Base-by-base conservation (phyloP, 1,140 invertebrate genomes). In the Cyphomyrmex costatus region DNA sequence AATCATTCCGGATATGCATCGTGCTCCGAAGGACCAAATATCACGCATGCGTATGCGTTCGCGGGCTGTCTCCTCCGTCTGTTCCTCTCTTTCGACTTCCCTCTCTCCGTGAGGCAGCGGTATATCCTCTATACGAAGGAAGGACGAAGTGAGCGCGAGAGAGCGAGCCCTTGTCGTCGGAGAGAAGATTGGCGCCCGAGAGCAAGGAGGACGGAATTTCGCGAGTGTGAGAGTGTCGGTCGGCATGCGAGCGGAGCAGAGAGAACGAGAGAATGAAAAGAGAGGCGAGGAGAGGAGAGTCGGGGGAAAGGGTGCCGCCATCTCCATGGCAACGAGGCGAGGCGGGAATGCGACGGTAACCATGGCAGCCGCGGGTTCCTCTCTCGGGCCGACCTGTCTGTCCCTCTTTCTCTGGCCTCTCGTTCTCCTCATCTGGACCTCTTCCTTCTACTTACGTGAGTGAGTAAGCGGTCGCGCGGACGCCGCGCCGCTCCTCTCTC, bases 261-360 rank as follows among this genome's bases (percentile, higher is more conserved):
- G 61, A 63, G 82, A 68, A 71, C 82, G 76, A 73, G 86, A 56
- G 53, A 27, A 16, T 27, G 53, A 61, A 56, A 49, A 73, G 56
- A 66, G 58, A 68, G 49, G 84, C 86, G 79, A 83, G 86, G 90
- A 68, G 86, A 51, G 46, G 71, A 74, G 71, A 74, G 51, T 6
- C 42, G 89, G 85, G 89, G 82, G 88, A 88, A 60, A 86, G 74
- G 83, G 82, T 78, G 86, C 68, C 56, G 86, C 80, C 86, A 92
- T 95, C 90, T 92, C 94, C 95, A 95, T 95, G 91, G 95, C 92
- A 95, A 95, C 95, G 93, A 93, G 92, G 90, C 93, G 93, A 95
- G 95, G 94, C 95, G 94, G 95, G 94, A 95, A 95, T 95, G 94
- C 94, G 94, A 94, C 94, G 95, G 95, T 95, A 95, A 95, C 95